Evolutionary conservation across 2,888 invertebrate genomes (phyloP), one percentile per base, ranked within the genome.

Genomic region (Copidosoma aretas): DNA sequence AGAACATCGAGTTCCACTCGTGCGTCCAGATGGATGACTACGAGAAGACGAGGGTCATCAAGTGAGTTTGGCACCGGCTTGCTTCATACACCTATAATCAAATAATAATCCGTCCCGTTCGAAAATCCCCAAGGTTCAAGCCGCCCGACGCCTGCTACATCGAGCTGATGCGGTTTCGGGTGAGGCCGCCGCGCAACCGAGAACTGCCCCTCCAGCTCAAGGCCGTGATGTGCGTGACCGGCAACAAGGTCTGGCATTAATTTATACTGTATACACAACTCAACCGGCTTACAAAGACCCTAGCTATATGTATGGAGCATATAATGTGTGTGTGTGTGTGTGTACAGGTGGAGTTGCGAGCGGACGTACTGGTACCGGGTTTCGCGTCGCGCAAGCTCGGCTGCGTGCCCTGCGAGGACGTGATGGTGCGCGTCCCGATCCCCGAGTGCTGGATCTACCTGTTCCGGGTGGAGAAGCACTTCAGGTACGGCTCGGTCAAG

Each of bases 361-460:
- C 96, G 46, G 98, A 99, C 84, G 93, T 96, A 75, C 87, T 98
- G 80, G 98, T 99, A 64, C 98, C 98, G 1, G 98, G 97, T 49
- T 98, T 97, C 84, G 94, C 97, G 64, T 97, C 97, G 67, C 91
- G 97, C 77, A 95, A 96, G 85, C 88, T 97, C 73, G 96, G 97
- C 0, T 97, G 98, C 85, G 93, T 95, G 77, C 97, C 97, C 41
- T 98, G 97, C 85, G 97, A 98, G 86, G 98, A 99, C 85, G 98
- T 99, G 41, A 91, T 93, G 84, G 92, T 99, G 66, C 89, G 95
- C 65, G 94, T 99, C 84, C 98, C 98, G 17, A 95, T 99, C 78
- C 99, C 99, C 22, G 98, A 99, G 85, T 94, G 95, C 81, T 99
- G 99, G 99, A 98, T 99, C 80, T 99, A 99, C 85, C 87, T 98